A percentile compares a stretch with the other conserved stretches of the same genome.
These are phyloP conservation scores for Lochmaea capreae DNA, from an alignment of 2,888 invertebrate genomes.

Conservation along the genomic window DNA sequence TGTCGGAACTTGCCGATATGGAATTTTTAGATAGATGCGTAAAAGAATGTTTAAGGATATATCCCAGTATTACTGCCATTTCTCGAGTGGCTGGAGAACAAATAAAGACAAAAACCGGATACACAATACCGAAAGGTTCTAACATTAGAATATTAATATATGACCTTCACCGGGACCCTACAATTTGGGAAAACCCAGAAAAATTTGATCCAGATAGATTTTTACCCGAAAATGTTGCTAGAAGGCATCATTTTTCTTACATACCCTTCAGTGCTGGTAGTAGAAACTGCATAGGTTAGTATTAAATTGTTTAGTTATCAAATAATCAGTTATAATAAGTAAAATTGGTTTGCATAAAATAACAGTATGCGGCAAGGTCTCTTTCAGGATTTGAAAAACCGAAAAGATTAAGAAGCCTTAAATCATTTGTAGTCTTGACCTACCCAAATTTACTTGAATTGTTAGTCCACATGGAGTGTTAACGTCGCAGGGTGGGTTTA, in stretches of 20 bases:
- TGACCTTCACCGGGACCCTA: constrained; percentile 65
- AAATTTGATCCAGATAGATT: constrained; percentile 59
- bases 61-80: constrained; percentile 48
- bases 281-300: constrained; percentile 60
- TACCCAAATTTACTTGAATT: too few species aligned
- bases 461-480: too few species aligned
- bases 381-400: too few species aligned
- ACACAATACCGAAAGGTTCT: constrained; percentile 61
- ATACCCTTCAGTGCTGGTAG: constrained; percentile 65
- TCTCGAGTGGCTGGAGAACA: constrained; percentile 59
- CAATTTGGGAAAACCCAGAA: constrained; percentile 64
- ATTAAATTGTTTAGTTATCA: not conserved
- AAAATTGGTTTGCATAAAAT: too few species aligned
- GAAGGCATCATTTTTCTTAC: constrained; percentile 64
- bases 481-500: too few species aligned
- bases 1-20: constrained; percentile 71
- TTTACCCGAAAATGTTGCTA: constrained; percentile 57
- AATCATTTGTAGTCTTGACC: too few species aligned
- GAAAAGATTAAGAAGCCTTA: too few species aligned
- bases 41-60: constrained; percentile 48
- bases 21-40: constrained; percentile 69
- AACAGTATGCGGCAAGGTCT: too few species aligned
- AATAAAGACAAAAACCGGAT: constrained; percentile 46
- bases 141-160: constrained; percentile 52
- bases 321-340: too few species aligned